A percentile compares a stretch with the other conserved stretches of the same genome.
Conservation (phyloP, 2,888 invertebrate genomes). For the Atethmia centrago region DNA sequence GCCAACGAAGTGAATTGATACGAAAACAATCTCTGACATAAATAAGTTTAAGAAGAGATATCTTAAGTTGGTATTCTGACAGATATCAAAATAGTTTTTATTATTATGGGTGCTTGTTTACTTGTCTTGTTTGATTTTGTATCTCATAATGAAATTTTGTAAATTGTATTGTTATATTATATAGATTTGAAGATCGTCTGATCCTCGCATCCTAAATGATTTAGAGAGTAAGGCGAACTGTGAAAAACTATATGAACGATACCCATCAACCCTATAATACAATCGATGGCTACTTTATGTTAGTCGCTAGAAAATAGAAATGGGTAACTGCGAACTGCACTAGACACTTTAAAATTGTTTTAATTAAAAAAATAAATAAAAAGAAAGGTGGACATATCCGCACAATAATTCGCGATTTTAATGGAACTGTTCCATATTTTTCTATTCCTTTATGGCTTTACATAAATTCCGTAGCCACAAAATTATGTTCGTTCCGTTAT, state of each 20-base stretch:
- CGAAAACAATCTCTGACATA: conserved; percentile 63
- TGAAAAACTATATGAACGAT: not conserved
- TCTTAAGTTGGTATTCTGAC: conserved; percentile 46
- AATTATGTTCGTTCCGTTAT: conserved; percentile 48
- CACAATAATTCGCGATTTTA: conserved; percentile 41
- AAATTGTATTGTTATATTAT: not conserved
- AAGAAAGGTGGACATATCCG: conserved; percentile 8
- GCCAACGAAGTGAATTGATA: conserved; percentile 63
- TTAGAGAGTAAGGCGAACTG: not conserved
- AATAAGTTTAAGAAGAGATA: conserved; percentile 54
- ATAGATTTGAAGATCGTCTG: not conserved
- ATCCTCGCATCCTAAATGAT: not conserved
- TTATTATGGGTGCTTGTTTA: conserved; percentile 2
- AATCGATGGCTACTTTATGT: not conserved
- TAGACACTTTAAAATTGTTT: not conserved
- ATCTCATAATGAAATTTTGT: not conserved
- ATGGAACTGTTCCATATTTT: conserved; percentile 47
- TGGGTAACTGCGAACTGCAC: not conserved
- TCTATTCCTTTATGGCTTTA: conserved; percentile 49
- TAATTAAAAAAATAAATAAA: conserved; percentile 24
- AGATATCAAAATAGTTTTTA: conserved; percentile 44
- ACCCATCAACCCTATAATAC: not conserved
- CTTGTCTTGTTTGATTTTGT: not conserved
- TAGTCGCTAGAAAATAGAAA: not conserved
- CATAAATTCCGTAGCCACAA: conserved; percentile 51